Evolutionary conservation across 2,797 vertebrate species (phyloP).

Genomic region (Pangasius djambal): DNA sequence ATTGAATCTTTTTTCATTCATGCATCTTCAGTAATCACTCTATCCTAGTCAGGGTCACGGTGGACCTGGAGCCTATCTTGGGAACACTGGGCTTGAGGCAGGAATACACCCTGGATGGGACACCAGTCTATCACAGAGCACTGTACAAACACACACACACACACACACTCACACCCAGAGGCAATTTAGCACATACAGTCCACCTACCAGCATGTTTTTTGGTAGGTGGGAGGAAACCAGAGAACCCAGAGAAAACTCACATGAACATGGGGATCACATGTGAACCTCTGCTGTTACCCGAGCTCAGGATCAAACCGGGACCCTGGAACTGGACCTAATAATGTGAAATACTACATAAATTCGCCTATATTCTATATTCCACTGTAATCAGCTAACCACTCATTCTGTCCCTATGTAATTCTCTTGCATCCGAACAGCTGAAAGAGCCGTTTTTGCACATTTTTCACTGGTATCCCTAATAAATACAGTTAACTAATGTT

Average conservation of each 20-base stretch:
- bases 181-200: not conserved
- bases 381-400: not conserved
- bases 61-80: not conserved
- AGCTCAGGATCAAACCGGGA: not conserved
- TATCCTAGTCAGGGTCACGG: not conserved
- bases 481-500: not conserved
- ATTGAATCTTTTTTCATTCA: not conserved
- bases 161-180: not conserved
- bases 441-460: not conserved
- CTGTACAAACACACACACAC: not conserved
- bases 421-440: not conserved
- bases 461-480: not conserved
- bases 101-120: not conserved
- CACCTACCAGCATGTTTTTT: not conserved
- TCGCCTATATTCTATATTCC: not conserved
- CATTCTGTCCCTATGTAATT: not conserved
- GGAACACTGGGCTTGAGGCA: not conserved
- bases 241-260: not conserved
- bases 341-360: not conserved
- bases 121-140: not conserved
- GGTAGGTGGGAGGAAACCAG: not conserved
- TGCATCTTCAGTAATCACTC: not conserved
- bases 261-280: not conserved
- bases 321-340: not conserved
- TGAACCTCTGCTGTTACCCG: not conserved